Base-by-base conservation (phyloP, 2,797 vertebrate species). In the Florisuga fusca region DNA sequence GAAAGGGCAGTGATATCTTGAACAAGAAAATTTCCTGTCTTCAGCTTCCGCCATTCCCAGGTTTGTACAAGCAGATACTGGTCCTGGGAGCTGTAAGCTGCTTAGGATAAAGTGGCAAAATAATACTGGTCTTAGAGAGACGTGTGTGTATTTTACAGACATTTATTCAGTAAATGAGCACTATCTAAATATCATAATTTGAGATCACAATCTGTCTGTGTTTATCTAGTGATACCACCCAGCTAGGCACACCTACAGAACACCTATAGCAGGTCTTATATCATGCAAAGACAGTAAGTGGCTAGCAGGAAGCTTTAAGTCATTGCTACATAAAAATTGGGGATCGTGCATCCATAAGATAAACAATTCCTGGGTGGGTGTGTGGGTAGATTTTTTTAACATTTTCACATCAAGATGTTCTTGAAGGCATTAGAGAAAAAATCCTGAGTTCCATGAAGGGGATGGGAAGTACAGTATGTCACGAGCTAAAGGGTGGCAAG, bases 381-480 rank as follows among this genome's bases (percentile, higher is more conserved):
- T 48, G 33, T 22, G 12, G 10, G 6, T 20, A 36, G 15, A 8
- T 1, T 1, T 12, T 51, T 82, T 89, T 22, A 61, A 45, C 12
- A 45, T 73, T 51, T 41, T 72, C 69, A 77, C 46, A 46, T 50
- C 21, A 12, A 50, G 48, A 12, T 50, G 48, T 21, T 50, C 21
- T n/a, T 67, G 62, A 94, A 85, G 50, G 7, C 23, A 62, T 27
- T 80, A 55, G 4, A 23, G 38, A 43, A 93, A 84, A 77, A 46
- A 23, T 20, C 10, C 5, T 15, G 3, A 33, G 25, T 62, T 51
- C 29, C 18, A 29, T 25, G 7, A 59, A 31, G 19, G 3, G 27
- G 6, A 4, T 3, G 2, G 61, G 14, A 6, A 26, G 8, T 22
- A 4, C n/a, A 1, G 0, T 16, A 7, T 43, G 3, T 16, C 1